A percentile compares a stretch with the other conserved stretches of the same genome.
Conservation (phyloP, 1,140 invertebrate species). For the Eueides isabella region DNA sequence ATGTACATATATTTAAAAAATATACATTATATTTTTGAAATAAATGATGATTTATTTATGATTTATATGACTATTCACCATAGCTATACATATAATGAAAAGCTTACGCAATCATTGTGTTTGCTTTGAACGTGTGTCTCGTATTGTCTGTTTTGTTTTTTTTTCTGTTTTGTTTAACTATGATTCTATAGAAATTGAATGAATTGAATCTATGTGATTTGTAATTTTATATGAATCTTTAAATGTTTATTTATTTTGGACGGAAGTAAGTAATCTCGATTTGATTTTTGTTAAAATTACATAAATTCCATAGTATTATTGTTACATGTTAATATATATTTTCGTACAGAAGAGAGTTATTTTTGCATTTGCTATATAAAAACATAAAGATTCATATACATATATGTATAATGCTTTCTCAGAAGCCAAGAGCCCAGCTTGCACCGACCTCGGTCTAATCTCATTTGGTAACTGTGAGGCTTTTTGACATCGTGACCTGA, state of each 20-base stretch:
- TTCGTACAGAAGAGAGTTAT: no score
- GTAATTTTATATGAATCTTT: conserved; percentile 16
- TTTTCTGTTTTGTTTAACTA: conserved; percentile 2
- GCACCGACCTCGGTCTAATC: conserved; percentile 86
- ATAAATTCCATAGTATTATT: no score
- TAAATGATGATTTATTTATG: background rate
- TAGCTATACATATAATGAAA: background rate
- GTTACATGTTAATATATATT: no score
- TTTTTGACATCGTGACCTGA: conserved; percentile 52
- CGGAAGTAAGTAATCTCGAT: no score
- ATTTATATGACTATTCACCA: background rate
- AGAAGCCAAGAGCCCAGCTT: conserved; percentile 55
- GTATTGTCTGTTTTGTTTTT: conserved; percentile 59
- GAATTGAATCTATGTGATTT: conserved; percentile 1
- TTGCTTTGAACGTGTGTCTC: conserved; percentile 53
- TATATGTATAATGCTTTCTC: conserved; percentile 16
- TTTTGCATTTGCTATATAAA: background rate
- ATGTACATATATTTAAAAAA: background rate
- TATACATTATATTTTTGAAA: background rate
- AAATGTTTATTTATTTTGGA: conserved; percentile 8
- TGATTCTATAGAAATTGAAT: background rate
- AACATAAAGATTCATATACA: background rate
- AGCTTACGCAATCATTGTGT: conserved; percentile 22
- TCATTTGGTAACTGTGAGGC: conserved; percentile 96
- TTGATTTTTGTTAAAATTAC: no score